Percentiles rank a stretch among this genome's conserved stretches.
Conservation (phyloP, 2,113 vertebrate genomes). For the Pyrgilauda ruficollis region DNA sequence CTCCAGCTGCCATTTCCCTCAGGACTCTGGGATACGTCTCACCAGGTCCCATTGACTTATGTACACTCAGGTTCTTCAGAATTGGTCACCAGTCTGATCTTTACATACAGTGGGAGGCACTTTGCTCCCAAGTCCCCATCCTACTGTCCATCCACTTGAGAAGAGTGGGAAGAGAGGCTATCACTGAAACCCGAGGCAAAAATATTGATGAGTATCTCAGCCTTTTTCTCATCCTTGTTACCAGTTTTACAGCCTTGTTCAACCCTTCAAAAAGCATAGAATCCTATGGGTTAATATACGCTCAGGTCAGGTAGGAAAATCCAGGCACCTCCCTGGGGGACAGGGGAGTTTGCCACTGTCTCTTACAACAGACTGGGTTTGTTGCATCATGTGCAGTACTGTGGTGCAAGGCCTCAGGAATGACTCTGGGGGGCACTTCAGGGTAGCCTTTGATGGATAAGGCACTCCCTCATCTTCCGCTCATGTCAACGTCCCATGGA, state of each 20-base stretch:
- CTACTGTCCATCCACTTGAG: not conserved
- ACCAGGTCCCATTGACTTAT: accelerated
- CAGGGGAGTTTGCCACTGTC: not conserved
- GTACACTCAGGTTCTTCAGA: not conserved
- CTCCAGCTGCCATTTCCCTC: not conserved
- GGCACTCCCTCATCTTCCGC: too few species aligned
- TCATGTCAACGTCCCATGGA: too few species aligned
- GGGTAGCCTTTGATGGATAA: not conserved
- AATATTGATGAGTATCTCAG: not conserved
- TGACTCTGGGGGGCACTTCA: not conserved
- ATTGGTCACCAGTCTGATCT: too few species aligned
- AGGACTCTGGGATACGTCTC: not conserved
- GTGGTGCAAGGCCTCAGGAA: too few species aligned
- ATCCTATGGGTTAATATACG: not conserved
- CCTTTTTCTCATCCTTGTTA: not conserved
- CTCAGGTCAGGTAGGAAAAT: too few species aligned
- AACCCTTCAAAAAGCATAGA: not conserved
- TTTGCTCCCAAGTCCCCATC: not conserved
- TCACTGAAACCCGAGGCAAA: not conserved
- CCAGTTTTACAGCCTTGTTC: not conserved
- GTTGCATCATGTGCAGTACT: not conserved
- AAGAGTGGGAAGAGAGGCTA: too few species aligned
- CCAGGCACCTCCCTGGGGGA: not conserved
- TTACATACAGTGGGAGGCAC: not conserved
- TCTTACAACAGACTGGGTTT: not conserved